Conservation (phyloP, 2,888 invertebrate genomes). For the Drosophila buzzatii region DNA sequence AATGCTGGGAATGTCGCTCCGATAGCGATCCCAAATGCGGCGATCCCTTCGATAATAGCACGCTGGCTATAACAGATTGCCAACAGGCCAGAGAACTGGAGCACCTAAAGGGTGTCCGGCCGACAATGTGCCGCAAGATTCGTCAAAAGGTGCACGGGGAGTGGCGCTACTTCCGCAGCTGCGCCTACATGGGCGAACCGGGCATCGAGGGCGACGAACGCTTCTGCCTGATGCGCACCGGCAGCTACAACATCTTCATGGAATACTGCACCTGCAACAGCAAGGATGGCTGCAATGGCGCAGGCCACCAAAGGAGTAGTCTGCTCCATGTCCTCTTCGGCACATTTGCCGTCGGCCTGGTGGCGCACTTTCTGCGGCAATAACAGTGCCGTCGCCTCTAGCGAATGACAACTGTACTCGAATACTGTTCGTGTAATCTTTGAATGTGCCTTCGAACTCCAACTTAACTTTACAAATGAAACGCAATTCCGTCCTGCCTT, state of each 20-base stretch:
- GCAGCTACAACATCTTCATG: slow-evolving; percentile 96
- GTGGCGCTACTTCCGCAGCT: slow-evolving; percentile 95
- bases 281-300: slow-evolving; percentile 95
- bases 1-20: slow-evolving; percentile 97
- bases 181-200: slow-evolving; percentile 95
- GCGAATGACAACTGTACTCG: slow-evolving; percentile 22
- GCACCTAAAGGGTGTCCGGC: slow-evolving; percentile 89
- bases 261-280: slow-evolving; percentile 97
- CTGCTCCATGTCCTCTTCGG: slow-evolving; percentile 32
- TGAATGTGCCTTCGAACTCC: slow-evolving; percentile 56
- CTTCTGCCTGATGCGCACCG: slow-evolving; percentile 95
- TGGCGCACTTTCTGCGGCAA: slow-evolving; percentile 54
- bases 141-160: slow-evolving; percentile 95
- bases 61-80: slow-evolving; percentile 94
- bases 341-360: slow-evolving; percentile 52
- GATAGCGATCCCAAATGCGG: slow-evolving; percentile 95
- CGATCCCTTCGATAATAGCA: slow-evolving; percentile 96
- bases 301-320: slow-evolving; percentile 84
- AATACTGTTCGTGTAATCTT: slow-evolving; percentile 20
- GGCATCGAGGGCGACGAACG: slow-evolving; percentile 96
- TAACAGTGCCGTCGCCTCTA: slow-evolving; percentile 26
- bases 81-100: slow-evolving; percentile 87
- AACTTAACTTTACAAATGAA: slow-evolving; percentile 47
- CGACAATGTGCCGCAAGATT: slow-evolving; percentile 96
- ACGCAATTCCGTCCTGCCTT: slow-evolving; percentile 51